These are phyloP conservation scores for Helarctos malayanus DNA, from an alignment of 2,797 vertebrate genomes.

Conservation along the genomic window DNA sequence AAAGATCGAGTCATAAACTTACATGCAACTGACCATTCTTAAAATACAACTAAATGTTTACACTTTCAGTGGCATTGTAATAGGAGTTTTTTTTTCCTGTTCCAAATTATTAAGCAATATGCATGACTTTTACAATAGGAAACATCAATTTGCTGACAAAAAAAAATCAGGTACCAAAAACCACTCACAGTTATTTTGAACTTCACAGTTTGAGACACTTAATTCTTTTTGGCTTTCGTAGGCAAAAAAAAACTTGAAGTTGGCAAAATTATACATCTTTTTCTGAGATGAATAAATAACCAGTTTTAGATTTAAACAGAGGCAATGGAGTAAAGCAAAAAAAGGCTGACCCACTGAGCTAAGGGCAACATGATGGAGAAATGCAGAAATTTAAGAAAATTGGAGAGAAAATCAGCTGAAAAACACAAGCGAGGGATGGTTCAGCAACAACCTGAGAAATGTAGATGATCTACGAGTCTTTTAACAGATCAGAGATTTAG, in stretches of 20 bases:
- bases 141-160: not conserved
- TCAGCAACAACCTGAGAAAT: not conserved
- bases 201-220: not conserved
- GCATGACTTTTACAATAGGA: not conserved
- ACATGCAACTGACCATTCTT: not conserved
- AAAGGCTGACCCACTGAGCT: not conserved
- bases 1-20: not conserved
- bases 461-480: not conserved
- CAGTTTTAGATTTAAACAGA: slow-evolving; percentile 29
- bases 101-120: not conserved
- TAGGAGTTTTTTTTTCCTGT: not conserved
- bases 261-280: not conserved
- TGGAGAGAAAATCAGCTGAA: not conserved
- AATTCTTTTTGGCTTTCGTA: not conserved
- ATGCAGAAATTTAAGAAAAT: not conserved
- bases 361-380: not conserved
- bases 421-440: not conserved
- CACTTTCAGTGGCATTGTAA: not conserved
- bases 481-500: not conserved
- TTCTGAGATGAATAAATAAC: not conserved
- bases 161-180: not conserved
- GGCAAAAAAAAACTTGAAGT: not conserved
- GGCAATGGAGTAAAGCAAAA: not conserved
- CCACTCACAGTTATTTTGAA: slow-evolving; percentile 21
- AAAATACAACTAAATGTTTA: not conserved